These are phyloP conservation scores for Melanotus villosus DNA, from an alignment of 2,888 invertebrate species.

Conservation along the genomic window DNA sequence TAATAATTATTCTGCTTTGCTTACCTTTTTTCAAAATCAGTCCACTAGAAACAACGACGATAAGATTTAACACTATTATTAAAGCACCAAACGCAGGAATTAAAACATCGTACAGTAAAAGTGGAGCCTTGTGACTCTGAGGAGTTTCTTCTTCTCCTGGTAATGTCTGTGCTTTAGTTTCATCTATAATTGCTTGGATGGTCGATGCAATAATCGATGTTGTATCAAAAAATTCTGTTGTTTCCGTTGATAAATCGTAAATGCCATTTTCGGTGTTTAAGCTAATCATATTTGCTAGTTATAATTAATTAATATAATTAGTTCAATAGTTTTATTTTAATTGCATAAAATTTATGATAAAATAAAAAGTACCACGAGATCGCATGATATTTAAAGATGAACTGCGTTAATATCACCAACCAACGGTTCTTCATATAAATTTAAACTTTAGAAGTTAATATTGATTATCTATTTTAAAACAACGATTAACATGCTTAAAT, in stretches of 20 bases:
- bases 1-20: too few species aligned
- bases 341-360: too few species aligned
- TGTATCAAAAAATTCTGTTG: not conserved
- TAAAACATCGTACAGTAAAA: slow-evolving; percentile 70
- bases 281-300: too few species aligned
- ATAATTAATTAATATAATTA: too few species aligned
- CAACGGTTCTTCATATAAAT: not conserved
- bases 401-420: too few species aligned
- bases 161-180: not conserved
- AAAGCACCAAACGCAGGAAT: slow-evolving; percentile 72
- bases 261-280: too few species aligned
- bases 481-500: too few species aligned
- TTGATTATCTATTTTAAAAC: not conserved
- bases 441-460: not conserved
- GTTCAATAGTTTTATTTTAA: too few species aligned
- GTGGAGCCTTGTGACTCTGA: slow-evolving; percentile 62
- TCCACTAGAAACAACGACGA: slow-evolving; percentile 78
- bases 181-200: slow-evolving; percentile 3
- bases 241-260: too few species aligned
- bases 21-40: slow-evolving; percentile 75
- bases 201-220: not conserved
- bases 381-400: too few species aligned
- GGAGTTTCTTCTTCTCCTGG: slow-evolving; percentile 22
- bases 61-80: slow-evolving; percentile 73
- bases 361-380: too few species aligned